Evolutionary conservation across 1,140 invertebrate genomes (phyloP), one percentile per base, ranked within the genome.

Genomic region (Caenorhabditis remanei): DNA sequence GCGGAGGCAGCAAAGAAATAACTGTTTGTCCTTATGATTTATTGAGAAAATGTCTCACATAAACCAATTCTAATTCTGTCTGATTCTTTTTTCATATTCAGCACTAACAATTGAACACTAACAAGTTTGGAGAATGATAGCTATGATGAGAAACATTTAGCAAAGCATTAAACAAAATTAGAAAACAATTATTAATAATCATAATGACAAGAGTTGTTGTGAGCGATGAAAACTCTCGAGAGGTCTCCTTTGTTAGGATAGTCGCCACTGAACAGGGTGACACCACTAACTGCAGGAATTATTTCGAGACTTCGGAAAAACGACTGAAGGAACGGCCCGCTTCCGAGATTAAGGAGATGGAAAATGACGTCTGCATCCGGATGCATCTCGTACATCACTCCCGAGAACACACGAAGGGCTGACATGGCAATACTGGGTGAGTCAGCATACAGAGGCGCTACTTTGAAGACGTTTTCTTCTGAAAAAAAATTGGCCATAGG

Each of bases 21-120:
- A 79, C 24, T 79, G 71, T 79, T 79, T 79, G 71, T 79, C 53
- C 71, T 79, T 79, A 21, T 79, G 71, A 79, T 79, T 79, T 79
- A 79, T 79, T 79, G 71, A 50, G 46, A 79, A 71, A 40, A 40
- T 19, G 14, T 63, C 61, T 32, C 40, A 71, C 13, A 46, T 0
- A 43, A 43, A 14, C 40, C 65, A 71, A 43, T 19, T 71, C 65
- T 63, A 41, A n/a, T 71, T 43, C 41, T 16, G 65, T 16, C 19
- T 24, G 8, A n/a, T 71, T 43, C 56, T 61, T n/a, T 61, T 21
- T 58, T n/a, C 6, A 7, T 11, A 9, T 41, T 67, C 19, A 43
- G 41, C 40, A 43, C 65, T 71, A 71, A 43, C 41, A 16, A 63
- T 13, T 32, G 8, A 32, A 43, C 65, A 71, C 65, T 32, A 65